These are phyloP conservation scores for Clytia hemisphaerica DNA, from an alignment of 30 jellyfish, hydroid and myxozoan species.

Conservation along the genomic window DNA sequence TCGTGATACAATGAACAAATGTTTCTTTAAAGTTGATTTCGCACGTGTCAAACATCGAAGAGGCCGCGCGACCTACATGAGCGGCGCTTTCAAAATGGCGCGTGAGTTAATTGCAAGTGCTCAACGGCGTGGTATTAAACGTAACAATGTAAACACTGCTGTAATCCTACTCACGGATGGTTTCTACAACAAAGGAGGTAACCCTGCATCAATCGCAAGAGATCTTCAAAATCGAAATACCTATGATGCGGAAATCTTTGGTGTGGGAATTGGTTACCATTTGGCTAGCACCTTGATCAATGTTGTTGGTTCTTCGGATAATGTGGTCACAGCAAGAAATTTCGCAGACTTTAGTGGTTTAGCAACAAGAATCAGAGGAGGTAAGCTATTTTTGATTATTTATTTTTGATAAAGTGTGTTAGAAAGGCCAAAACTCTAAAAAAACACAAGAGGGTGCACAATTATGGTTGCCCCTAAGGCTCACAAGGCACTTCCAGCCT, in stretches of 20 bases:
- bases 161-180: conserved; percentile 88
- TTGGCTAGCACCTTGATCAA: conserved; percentile 27
- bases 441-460: too few relatives aligned
- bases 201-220: conserved; percentile 48
- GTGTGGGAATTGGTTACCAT: conserved; percentile 82
- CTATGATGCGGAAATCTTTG: conserved; percentile 59
- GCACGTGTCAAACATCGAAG: conserved; percentile 45
- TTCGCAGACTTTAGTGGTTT: conserved; percentile 69
- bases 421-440: not conserved
- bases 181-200: conserved; percentile 79
- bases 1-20: conserved; percentile 55
- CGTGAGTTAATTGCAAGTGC: conserved; percentile 45
- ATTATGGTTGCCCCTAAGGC: too few relatives aligned
- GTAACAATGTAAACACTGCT: conserved; percentile 77
- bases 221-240: conserved; percentile 27
- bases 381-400: conserved; percentile 7
- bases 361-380: conserved; percentile 93
- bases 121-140: conserved; percentile 8
- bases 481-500: too few relatives aligned
- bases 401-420: not conserved
- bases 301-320: conserved; percentile 50
- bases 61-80: conserved; percentile 76
- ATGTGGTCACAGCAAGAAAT: conserved; percentile 52
- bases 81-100: conserved; percentile 60
- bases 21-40: conserved; percentile 69